A percentile compares a stretch with the other conserved stretches of the same genome.
phyloP scores from a whole-genome alignment of 53 echinoderm and acorn worm species.

The Apostichopus leukothele region DNA sequence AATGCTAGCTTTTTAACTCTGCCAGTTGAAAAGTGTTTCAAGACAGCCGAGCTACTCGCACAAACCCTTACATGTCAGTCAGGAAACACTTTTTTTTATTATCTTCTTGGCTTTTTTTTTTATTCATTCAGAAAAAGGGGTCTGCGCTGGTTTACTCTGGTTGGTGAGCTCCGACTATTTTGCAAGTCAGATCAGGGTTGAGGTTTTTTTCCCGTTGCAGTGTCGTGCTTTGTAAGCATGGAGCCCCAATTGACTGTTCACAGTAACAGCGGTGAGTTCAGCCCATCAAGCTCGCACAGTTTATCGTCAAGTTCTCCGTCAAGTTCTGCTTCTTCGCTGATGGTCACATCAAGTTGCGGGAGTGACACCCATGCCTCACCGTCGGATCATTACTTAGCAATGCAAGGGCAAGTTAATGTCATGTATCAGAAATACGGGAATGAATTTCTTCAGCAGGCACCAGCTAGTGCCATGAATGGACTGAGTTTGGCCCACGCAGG shows the following conservation, averaged over 20 bases:
- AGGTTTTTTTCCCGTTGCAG: constrained; percentile 45
- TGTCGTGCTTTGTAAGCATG: constrained; percentile 45
- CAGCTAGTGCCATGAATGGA: constrained; percentile 68
- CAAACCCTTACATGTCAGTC: constrained; percentile 35
- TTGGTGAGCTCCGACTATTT: constrained; percentile 51
- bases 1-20: not conserved
- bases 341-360: not conserved
- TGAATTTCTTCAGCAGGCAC: constrained; percentile 88
- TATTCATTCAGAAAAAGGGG: constrained; percentile 48
- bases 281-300: constrained; percentile 43
- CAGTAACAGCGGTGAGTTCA: constrained; percentile 50
- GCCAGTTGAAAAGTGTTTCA: constrained; percentile 26
- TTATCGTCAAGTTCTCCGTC: not conserved
- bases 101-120: not conserved
- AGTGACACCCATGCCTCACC: constrained; percentile 40
- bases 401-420: constrained; percentile 87
- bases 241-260: constrained; percentile 42
- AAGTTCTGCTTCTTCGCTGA: constrained; percentile 12
- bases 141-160: constrained; percentile 28
- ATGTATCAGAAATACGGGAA: constrained; percentile 97
- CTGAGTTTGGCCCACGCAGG: constrained; percentile 86
- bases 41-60: constrained; percentile 18
- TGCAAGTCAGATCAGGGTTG: constrained; percentile 86
- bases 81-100: not conserved
- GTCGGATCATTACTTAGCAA: constrained; percentile 42